Base-by-base conservation (phyloP, 2,113 vertebrate species). In the Diadophis punctatus region DNA sequence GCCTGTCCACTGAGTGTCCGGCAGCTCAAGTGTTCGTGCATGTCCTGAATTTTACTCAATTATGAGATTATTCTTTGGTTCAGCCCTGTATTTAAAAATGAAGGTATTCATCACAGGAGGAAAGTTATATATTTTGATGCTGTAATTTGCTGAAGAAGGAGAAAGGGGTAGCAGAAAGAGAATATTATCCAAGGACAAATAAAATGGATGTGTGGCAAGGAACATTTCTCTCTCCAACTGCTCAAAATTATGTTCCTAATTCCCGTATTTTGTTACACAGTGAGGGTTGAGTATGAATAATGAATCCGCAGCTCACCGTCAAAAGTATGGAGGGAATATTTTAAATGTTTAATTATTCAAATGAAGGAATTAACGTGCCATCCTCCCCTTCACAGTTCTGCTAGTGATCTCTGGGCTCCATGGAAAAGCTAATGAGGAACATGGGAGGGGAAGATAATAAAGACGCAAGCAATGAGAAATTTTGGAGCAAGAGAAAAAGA, bases 321-420 rank as follows among this genome's bases (percentile, higher is more conserved):
- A 58, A 95, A 96, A 90, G 93, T 96, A 93, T 94, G 91, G 95
- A 96, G 94, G 94, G 96, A 95, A 95, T 96, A 94, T 97, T 97
- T 96, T 94, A 97, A 96, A 97, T 96, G 95, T 88, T 97, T 97
- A 97, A 97, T 97, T 96, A 97, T 96, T 97, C 96, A 97, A 94
- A 96, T 89, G 58, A 95, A 95, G 90, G 91, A 94, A 96, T 96
- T 96, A 97, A 96, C 88, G 95, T 89, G 94, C 93, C 95, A 74
- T 94, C 93, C 95, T 93, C 94, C 96, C 95, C 96, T 94, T 93
- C 53, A 49, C 93, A 89, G 90, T 92, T 96, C 53, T 90, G 91
- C n/a, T 53, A 89, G 10, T 93, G 93, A 94, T 95, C 93, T 94
- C 95, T n/a, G 93, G 96, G 95, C 63, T 94, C 92, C 58, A 30